phyloP scores from a whole-genome alignment of 2,888 invertebrate species.

The Priapulus caudatus region DNA sequence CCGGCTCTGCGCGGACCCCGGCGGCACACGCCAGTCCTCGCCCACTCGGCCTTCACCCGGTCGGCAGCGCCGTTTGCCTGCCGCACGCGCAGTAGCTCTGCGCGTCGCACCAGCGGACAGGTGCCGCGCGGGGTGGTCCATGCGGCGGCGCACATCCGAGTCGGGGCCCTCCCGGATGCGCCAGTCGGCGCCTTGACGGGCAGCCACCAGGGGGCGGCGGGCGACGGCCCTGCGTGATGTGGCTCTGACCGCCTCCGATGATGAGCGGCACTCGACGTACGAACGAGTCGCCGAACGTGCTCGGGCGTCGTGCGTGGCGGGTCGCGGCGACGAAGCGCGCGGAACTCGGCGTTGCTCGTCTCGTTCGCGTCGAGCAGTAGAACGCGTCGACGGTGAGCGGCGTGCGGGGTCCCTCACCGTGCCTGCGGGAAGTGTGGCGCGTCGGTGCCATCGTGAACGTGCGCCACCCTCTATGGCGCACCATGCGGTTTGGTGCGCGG shows the following conservation, averaged over 20 bases:
- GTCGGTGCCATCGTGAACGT: conserved; percentile 63
- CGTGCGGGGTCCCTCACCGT: conserved; percentile 67
- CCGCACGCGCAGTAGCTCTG: conserved; percentile 65
- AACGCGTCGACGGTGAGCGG: conserved; percentile 50
- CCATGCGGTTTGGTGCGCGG: conserved; percentile 46
- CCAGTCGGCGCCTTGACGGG: conserved; percentile 72
- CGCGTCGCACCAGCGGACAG: conserved; percentile 91
- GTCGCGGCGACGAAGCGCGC: conserved; percentile 55
- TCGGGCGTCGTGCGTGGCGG: conserved; percentile 72
- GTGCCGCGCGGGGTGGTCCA: conserved; percentile 81
- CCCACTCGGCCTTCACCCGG: no score
- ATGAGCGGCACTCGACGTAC: conserved; percentile 67
- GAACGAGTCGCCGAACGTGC: conserved; percentile 82
- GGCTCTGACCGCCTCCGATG: conserved; percentile 49
- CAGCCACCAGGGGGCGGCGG: conserved; percentile 88
- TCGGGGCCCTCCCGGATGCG: conserved; percentile 54
- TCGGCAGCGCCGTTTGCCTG: no score
- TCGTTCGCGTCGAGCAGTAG: conserved; percentile 70
- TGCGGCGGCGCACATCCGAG: conserved; percentile 38
- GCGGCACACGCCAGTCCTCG: no score
- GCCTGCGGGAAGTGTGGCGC: conserved; percentile 60
- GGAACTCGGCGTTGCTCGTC: conserved; percentile 73
- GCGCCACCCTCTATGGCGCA: conserved; percentile 57
- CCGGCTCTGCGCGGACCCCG: conserved; percentile 65
- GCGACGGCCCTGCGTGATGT: conserved; percentile 57